These are phyloP conservation scores for Brachyrhaphis roseni DNA, from an alignment of 2,797 vertebrate genomes.

Conservation along the genomic window DNA sequence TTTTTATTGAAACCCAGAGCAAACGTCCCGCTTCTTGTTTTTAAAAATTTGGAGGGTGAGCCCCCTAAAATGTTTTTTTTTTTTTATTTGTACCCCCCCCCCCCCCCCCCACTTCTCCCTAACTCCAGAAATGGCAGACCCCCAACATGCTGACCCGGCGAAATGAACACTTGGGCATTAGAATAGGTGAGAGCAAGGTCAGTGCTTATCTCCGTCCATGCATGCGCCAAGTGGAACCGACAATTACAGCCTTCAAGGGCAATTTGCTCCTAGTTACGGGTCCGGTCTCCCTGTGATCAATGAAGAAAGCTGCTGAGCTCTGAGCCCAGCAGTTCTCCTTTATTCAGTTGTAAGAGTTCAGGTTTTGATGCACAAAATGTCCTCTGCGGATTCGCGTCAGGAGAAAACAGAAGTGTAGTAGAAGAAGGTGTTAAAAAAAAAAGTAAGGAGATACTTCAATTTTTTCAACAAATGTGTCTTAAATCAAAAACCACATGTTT, in stretches of 20 bases:
- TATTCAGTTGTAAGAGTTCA: conserved; percentile 27
- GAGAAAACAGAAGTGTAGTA: neutral
- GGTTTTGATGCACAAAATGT: conserved; percentile 22
- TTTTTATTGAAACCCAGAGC: no score
- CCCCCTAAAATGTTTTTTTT: no score
- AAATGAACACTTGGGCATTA: conserved; percentile 41
- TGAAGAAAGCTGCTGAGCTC: conserved; percentile 16
- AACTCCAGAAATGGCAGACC: conserved; percentile 20
- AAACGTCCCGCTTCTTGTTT: neutral
- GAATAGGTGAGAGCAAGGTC: conserved; percentile 60
- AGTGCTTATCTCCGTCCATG: conserved; percentile 42
- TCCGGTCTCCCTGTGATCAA: conserved; percentile 44
- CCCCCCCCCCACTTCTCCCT: no score
- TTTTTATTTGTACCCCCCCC: no score
- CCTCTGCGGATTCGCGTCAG: conserved; percentile 7
- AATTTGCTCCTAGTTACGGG: conserved; percentile 43
- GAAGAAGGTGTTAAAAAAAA: neutral
- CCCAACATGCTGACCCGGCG: conserved; percentile 15
- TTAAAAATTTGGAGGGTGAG: neutral
- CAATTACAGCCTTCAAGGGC: conserved; percentile 53
- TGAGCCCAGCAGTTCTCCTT: neutral
- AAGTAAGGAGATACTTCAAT: neutral
- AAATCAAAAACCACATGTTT: neutral
- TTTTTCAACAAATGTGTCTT: neutral
- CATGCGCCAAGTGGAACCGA: conserved; percentile 34